These are phyloP conservation scores for Callocephalon fimbriatum DNA, from an alignment of 2,113 vertebrate genomes.

Conservation along the genomic window DNA sequence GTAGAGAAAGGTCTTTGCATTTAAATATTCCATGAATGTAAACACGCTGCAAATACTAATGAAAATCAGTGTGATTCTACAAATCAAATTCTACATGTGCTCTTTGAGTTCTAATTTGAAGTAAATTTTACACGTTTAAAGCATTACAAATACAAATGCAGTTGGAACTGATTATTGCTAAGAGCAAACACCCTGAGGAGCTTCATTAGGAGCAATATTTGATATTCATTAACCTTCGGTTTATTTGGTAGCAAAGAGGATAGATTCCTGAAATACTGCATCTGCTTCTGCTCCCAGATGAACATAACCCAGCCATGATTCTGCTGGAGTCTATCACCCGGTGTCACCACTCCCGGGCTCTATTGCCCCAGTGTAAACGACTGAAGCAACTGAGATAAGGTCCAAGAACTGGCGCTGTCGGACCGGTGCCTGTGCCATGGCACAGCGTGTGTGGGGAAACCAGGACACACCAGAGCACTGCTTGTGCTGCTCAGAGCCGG, in stretches of 20 bases:
- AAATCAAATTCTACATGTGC: neutral
- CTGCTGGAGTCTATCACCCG: accelerated
- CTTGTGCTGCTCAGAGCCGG: accelerated
- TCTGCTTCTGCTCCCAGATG: accelerated
- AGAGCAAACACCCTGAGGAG: neutral
- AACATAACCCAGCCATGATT: accelerated
- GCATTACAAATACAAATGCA: neutral
- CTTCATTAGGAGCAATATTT: neutral
- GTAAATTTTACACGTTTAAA: accelerated
- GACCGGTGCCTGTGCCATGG: accelerated
- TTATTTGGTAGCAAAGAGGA: neutral
- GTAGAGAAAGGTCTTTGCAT: neutral
- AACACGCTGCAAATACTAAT: neutral
- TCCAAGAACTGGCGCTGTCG: accelerated
- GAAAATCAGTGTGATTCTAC: neutral
- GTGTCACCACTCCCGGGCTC: accelerated
- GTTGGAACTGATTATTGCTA: neutral
- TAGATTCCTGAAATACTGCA: neutral
- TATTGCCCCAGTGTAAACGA: accelerated
- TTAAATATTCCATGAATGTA: neutral
- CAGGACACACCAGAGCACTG: accelerated
- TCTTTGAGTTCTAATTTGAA: neutral
- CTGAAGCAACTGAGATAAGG: accelerated
- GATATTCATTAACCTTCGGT: neutral
- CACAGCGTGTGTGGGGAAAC: accelerated